Evolutionary conservation across 2,797 vertebrate genomes (phyloP).

Genomic region (Xerus rutilus): DNA sequence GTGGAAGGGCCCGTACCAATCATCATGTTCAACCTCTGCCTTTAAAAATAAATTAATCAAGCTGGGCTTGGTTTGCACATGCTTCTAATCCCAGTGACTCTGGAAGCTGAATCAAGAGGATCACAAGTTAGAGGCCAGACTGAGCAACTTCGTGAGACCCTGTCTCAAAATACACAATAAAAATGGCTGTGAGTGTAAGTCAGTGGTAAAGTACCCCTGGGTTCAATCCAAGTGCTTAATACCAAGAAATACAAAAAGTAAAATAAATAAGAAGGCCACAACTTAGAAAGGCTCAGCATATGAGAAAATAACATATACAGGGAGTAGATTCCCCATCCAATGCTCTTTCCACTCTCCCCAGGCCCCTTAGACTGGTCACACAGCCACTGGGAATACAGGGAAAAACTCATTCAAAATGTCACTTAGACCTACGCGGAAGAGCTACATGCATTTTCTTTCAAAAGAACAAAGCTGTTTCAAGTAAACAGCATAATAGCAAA

Average conservation of each 20-base stretch:
- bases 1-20: neutral
- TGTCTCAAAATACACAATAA: no score
- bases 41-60: neutral
- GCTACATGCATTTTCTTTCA: neutral
- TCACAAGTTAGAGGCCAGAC: no score
- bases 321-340: neutral
- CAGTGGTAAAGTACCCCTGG: no score
- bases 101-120: no score
- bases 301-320: neutral
- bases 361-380: neutral
- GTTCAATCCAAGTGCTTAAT: no score
- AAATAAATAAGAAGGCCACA: neutral
- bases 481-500: neutral
- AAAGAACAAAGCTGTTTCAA: constrained; percentile 19
- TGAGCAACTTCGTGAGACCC: no score
- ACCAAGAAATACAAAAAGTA: no score
- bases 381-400: neutral
- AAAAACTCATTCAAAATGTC: neutral
- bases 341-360: neutral
- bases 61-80: no score
- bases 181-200: no score
- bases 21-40: neutral
- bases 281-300: neutral
- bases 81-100: no score
- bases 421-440: neutral